phyloP scores from a whole-genome alignment of 1,140 invertebrate species.

The Theocolax elegans region DNA sequence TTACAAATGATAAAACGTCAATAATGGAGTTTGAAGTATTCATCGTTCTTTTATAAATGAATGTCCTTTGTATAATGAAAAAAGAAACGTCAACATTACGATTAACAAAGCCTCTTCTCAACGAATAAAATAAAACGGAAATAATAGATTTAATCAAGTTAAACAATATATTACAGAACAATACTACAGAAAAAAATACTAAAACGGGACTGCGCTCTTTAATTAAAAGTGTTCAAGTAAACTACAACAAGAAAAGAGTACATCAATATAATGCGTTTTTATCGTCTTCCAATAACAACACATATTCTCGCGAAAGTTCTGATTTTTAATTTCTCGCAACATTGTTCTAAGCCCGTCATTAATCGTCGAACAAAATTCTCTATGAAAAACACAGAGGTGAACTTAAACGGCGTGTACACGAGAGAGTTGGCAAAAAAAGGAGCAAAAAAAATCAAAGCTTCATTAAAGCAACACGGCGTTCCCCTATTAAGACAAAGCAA shows the following conservation, averaged over 20 bases:
- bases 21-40: too few species aligned
- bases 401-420: not conserved
- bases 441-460: conserved; percentile 31
- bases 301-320: conserved; percentile 12
- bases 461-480: conserved; percentile 26
- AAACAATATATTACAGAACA: too few species aligned
- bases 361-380: conserved; percentile 24
- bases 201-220: not conserved
- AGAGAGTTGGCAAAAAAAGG: not conserved
- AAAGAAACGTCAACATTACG: too few species aligned
- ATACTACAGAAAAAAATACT: not conserved
- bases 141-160: too few species aligned
- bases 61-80: too few species aligned
- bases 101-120: too few species aligned
- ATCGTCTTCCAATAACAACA: conserved; percentile 3
- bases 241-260: not conserved
- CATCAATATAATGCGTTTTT: conserved; percentile 3
- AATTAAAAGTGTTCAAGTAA: conserved; percentile 16
- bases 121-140: too few species aligned
- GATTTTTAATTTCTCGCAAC: conserved; percentile 25
- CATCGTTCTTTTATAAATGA: too few species aligned
- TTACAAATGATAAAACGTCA: too few species aligned
- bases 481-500: conserved; percentile 37
- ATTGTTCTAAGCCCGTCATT: conserved; percentile 33
- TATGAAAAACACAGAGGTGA: conserved; percentile 18